Conservation (phyloP, 2,113 vertebrate species). For the Heterotis niloticus region DNA sequence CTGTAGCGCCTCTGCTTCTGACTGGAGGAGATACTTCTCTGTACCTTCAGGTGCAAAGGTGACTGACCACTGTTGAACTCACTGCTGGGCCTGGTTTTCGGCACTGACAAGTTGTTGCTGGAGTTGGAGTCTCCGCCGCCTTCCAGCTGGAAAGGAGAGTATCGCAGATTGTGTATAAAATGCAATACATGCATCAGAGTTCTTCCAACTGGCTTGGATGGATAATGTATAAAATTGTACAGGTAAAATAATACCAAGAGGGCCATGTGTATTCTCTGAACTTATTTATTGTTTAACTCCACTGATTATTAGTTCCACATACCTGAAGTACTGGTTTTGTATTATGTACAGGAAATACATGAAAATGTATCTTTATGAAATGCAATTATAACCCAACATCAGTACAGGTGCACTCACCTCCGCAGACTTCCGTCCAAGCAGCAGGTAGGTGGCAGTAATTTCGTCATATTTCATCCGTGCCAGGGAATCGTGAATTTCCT, state of each 20-base stretch:
- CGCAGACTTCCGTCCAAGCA: constrained; percentile 74
- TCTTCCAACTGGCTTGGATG: background rate
- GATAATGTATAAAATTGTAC: background rate
- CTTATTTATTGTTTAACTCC: too few relatives aligned
- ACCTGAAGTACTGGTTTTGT: too few relatives aligned
- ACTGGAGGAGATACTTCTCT: constrained; percentile 86
- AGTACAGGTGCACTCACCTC: constrained; percentile 66
- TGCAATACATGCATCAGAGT: too few relatives aligned
- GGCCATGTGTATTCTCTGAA: too few relatives aligned
- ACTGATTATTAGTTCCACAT: too few relatives aligned
- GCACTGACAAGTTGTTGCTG: constrained; percentile 83
- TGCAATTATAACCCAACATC: too few relatives aligned
- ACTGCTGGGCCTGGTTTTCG: constrained; percentile 80
- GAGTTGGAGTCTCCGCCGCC: constrained; percentile 83
- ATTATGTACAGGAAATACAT: too few relatives aligned
- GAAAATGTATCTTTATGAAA: too few relatives aligned
- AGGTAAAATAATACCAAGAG: background rate
- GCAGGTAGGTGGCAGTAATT: constrained; percentile 88
- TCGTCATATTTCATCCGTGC: constrained; percentile 90
- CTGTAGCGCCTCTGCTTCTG: constrained; percentile 95
- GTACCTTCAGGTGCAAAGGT: constrained; percentile 87
- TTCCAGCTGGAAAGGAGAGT: constrained; percentile 64
- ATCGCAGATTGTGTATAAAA: background rate
- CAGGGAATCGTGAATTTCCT: constrained; percentile 88
- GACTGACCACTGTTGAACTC: constrained; percentile 92